Evolutionary conservation across 2,797 vertebrate genomes (phyloP).

Genomic region (Dallia pectoralis): DNA sequence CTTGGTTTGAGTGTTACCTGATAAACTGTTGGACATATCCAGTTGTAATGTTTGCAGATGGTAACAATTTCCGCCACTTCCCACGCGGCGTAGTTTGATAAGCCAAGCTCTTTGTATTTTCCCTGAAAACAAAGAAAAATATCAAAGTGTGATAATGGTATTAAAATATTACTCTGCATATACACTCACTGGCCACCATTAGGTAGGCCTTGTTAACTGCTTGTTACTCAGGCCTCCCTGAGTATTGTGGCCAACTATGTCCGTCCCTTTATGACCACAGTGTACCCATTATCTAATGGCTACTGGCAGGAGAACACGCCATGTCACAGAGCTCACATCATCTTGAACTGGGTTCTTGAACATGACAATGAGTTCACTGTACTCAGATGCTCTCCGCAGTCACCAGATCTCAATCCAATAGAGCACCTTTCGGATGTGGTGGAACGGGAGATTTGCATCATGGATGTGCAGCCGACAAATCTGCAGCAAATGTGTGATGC

Average conservation of each 20-base stretch:
- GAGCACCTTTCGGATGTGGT: constrained; percentile 33
- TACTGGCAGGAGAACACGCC: too few species aligned
- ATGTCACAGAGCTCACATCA: too few species aligned
- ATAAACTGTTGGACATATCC: constrained; percentile 90
- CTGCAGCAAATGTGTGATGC: constrained; percentile 19
- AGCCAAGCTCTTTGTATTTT: constrained; percentile 90
- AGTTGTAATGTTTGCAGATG: constrained; percentile 87
- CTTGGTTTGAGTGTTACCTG: constrained; percentile 77
- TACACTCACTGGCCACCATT: too few species aligned
- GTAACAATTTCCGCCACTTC: constrained; percentile 88
- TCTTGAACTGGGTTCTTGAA: too few species aligned
- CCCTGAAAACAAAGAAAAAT: constrained; percentile 70
- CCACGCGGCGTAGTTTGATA: constrained; percentile 93
- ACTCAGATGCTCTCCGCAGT: too few species aligned
- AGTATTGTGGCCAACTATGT: too few species aligned
- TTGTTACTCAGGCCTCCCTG: too few species aligned
- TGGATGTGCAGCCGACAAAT: constrained; percentile 47
- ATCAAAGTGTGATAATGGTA: neutral
- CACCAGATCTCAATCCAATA: neutral
- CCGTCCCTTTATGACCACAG: too few species aligned
- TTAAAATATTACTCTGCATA: neutral
- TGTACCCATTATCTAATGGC: too few species aligned
- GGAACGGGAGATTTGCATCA: constrained; percentile 36
- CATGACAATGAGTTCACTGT: too few species aligned
- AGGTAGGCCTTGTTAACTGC: too few species aligned